phyloP scores from a whole-genome alignment of 2,113 vertebrate species.

The Megalops atlanticus region DNA sequence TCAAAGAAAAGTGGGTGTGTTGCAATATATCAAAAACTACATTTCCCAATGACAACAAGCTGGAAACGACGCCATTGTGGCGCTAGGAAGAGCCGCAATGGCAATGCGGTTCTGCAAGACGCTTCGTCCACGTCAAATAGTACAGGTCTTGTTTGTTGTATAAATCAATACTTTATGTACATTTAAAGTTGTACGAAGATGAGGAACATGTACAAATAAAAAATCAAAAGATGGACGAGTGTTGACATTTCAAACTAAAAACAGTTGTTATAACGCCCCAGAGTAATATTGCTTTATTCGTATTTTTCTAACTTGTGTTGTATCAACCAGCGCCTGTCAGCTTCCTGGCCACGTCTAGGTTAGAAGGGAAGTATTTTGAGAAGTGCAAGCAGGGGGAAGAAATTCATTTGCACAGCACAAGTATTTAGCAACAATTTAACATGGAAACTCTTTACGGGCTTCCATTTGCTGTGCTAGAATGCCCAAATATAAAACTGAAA shows the following conservation, averaged over 20 bases:
- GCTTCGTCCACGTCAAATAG: too few species aligned
- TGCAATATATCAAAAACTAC: too few species aligned
- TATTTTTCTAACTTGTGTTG: neutral
- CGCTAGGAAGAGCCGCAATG: too few species aligned
- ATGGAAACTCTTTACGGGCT: constrained; percentile 91
- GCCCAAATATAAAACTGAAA: constrained; percentile 95
- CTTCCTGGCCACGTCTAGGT: constrained; percentile 75
- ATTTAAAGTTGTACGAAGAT: too few species aligned
- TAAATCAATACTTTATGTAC: too few species aligned
- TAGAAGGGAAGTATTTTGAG: constrained; percentile 26
- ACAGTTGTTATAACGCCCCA: neutral
- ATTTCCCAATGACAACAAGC: too few species aligned
- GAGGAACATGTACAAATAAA: too few species aligned
- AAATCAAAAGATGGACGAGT: neutral
- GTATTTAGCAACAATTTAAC: neutral
- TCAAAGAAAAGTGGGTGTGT: too few species aligned
- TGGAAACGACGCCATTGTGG: too few species aligned
- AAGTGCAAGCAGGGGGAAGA: neutral
- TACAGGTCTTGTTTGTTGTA: too few species aligned
- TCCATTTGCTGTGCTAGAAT: constrained; percentile 89
- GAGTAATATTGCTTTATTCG: neutral
- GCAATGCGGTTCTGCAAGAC: too few species aligned
- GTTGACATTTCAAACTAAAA: neutral
- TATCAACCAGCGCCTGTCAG: neutral
- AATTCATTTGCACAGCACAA: neutral